Evolutionary conservation across 1,140 invertebrate genomes (phyloP), one percentile per base, ranked within the genome.

Genomic region (Matsumurasca onukii): DNA sequence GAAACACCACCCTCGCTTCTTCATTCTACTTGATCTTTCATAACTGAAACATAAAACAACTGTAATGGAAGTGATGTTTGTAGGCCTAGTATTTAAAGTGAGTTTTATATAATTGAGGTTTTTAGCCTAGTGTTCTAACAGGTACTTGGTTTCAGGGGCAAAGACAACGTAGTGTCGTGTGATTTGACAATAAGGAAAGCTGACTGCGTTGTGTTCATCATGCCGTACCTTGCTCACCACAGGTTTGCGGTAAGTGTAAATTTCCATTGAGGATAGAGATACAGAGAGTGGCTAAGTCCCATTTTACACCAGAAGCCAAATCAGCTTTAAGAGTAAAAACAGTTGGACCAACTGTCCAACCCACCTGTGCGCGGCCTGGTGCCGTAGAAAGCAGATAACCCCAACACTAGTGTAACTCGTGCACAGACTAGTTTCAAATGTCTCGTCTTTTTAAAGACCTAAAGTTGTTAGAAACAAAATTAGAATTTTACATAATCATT

Each of bases 191-290:
- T 95, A 45, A 83, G 93, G 69, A 84, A 90, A 71, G 82, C 85
- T 69, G 91, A 94, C 71, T 89, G 92, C 72, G 87, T 95, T 69
- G 90, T 92, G 39, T 92, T 97, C 80, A 86, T 95, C 39, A 96
- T 97, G 94, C 93, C 93, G 24, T 94, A 91, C 79, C 88, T 96
- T 83, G 86, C 85, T 68, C 94, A 97, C 78, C 85, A 87, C 68
- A 87, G 85, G 76, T 93, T 94, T 80, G 84, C 84, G 74, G 91
- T 93, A 82, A 86, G 85, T 83, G 70, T 62, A 68, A 22, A 31
- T 20, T 3, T 64, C 2, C 2, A 31, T 15, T 34, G 2, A 17
- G 31, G 3, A 29, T 30, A 29, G 31, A 30, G 1, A 31, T 30
- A 62, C 12, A 1, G 31, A 29, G 59, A 5, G 59, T 62, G 17